Base-by-base conservation (phyloP, 2,888 invertebrate species). In the Drosophila ustulata region DNA sequence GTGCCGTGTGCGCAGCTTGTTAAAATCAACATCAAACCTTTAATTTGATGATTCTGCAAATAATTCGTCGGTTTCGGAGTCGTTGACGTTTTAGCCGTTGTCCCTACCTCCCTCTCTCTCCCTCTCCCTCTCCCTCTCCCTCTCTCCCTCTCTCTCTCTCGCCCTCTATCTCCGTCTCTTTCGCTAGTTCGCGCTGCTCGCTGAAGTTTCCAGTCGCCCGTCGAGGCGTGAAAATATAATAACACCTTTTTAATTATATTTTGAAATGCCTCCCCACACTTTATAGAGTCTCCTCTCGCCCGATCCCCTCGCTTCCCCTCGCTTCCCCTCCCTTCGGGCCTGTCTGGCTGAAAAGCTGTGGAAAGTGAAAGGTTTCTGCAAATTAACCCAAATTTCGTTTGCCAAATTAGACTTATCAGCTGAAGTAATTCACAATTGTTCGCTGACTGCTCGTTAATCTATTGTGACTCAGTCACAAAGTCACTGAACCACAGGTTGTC, bases 21-120 rank as follows among this genome's bases (percentile, higher is more conserved):
- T 88, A 84, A 89, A 87, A 87, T 88, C 85, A 86, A 87, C 89
- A 85, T 85, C 89, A 87, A 87, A 87, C 86, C 88, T 90, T 90
- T 82, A 88, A 90, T 88, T 88, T 90, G 88, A 90, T 88, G 89
- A 90, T 89, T 89, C 86, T 86, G 88, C 90, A 89, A 88, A 82
- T 86, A 83, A 83, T 86, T 76, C 88, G 73, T 85, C 69, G 74
- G 73, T 76, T 76, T 77, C 50, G 55, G 71, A 88, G 86, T 82
- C 87, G 83, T 83, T 88, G 88, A 83, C 88, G 86, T 73, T 88
- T 85, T 78, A 50, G 51, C 26, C 50, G 28, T 25, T 26, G 3
- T 26, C 39, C 23, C 26, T 3, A 23, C n/a, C 28, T 3, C 37
- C 0, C n/a, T 23, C 45, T 41, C 13, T 23, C 49, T 4, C n/a